Evolutionary conservation across 2,797 vertebrate genomes (phyloP).

Genomic region (Tenualosa ilisha): DNA sequence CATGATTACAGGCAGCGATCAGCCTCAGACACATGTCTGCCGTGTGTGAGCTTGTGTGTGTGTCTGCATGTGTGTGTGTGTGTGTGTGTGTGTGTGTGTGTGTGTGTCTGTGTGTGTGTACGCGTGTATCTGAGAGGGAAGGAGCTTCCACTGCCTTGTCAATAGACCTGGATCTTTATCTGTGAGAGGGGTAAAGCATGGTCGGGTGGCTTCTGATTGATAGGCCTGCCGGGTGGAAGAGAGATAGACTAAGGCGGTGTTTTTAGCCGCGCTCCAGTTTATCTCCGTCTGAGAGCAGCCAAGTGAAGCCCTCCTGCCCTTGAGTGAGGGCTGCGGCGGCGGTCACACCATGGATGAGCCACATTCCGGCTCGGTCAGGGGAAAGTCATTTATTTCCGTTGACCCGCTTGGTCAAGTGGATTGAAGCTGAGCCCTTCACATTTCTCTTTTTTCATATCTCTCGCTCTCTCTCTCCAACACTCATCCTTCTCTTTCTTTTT

Average conservation of each 20-base stretch:
- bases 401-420: conserved; percentile 82
- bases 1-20: conserved; percentile 7
- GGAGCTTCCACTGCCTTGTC: conserved; percentile 26
- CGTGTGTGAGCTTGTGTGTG: not conserved
- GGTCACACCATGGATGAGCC: conserved; percentile 73
- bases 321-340: conserved; percentile 67
- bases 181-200: conserved; percentile 37
- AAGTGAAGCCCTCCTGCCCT: conserved; percentile 65
- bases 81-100: not conserved
- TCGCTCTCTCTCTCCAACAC: conserved; percentile 41
- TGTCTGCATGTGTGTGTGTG: not conserved
- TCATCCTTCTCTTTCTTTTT: conserved; percentile 54
- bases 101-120: not conserved
- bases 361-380: conserved; percentile 76
- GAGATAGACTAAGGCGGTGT: conserved; percentile 32
- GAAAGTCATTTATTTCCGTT: conserved; percentile 86
- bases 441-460: conserved; percentile 61
- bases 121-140: not conserved
- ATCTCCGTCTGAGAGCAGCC: conserved; percentile 56
- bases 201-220: conserved; percentile 44
- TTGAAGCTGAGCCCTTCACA: conserved; percentile 78
- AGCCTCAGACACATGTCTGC: not conserved
- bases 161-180: conserved; percentile 43
- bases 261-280: conserved; percentile 59
- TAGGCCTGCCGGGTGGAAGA: conserved; percentile 44